Percentiles rank a stretch among this genome's conserved stretches.
phyloP scores from a whole-genome alignment of 2,797 vertebrate genomes.

The Xenops minutus region DNA sequence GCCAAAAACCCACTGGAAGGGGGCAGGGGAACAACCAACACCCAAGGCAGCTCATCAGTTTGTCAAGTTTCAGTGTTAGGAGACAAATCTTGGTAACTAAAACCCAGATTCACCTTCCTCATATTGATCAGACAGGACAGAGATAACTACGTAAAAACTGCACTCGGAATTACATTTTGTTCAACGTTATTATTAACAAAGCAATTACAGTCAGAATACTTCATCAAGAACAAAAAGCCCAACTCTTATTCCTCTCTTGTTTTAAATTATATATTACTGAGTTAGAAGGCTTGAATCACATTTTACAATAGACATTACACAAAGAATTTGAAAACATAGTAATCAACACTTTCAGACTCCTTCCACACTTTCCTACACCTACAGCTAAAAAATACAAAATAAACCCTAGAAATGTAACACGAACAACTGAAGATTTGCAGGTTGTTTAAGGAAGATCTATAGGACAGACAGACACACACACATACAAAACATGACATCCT shows the following conservation, averaged over 20 bases:
- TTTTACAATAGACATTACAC: not conserved
- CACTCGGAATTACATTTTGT: not conserved
- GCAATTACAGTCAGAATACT: not conserved
- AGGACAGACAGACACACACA: not conserved
- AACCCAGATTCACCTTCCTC: not conserved
- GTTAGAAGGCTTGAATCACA: not conserved
- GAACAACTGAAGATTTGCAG: not conserved
- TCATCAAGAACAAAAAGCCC: not conserved
- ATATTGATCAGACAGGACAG: not conserved
- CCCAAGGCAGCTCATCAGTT: not conserved
- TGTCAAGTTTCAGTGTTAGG: not conserved
- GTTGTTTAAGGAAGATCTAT: not conserved
- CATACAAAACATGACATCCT: not conserved
- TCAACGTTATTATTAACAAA: not conserved
- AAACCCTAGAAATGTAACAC: not conserved
- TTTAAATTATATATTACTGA: not conserved
- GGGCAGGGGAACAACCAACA: not conserved
- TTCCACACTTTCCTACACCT: not conserved
- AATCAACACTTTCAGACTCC: not conserved
- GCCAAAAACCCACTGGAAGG: not conserved
- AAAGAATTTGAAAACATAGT: not conserved
- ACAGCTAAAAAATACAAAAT: not conserved
- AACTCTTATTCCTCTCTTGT: not conserved
- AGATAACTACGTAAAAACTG: not conserved
- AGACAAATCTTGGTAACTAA: not conserved